These are phyloP conservation scores for Epiblema foenella DNA, from an alignment of 2,888 invertebrate species.

Conservation along the genomic window DNA sequence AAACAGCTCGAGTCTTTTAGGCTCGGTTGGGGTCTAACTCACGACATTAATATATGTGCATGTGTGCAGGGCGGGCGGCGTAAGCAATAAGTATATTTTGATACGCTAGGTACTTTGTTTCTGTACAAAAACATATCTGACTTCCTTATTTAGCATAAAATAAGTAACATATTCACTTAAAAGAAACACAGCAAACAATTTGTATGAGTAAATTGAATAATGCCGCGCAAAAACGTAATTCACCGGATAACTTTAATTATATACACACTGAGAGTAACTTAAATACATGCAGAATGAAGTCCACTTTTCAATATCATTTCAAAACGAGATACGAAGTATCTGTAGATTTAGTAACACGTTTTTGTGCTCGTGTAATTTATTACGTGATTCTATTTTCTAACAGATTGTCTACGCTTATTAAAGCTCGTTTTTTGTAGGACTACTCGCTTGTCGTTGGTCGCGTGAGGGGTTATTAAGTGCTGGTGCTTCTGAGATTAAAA, in stretches of 20 bases:
- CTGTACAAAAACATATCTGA: neutral
- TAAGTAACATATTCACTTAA: conserved; percentile 11
- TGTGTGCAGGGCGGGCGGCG: neutral
- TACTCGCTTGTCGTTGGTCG: conserved; percentile 18
- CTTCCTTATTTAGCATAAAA: neutral
- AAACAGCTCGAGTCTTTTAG: too few relatives aligned
- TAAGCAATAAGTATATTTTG: neutral
- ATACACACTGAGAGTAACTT: neutral
- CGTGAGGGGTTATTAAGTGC: conserved; percentile 20
- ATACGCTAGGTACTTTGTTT: neutral
- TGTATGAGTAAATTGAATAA: conserved; percentile 27
- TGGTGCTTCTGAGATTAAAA: neutral
- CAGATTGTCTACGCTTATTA: conserved; percentile 58
- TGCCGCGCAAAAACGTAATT: conserved; percentile 29
- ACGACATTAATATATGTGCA: neutral
- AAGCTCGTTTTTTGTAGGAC: conserved; percentile 47
- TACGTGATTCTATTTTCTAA: conserved; percentile 70
- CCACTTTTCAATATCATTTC: neutral
- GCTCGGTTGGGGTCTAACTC: too few relatives aligned
- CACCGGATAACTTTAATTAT: neutral
- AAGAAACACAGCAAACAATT: conserved; percentile 18
- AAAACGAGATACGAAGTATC: neutral
- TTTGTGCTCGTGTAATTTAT: conserved; percentile 61
- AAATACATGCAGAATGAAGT: neutral
- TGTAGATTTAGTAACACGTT: conserved; percentile 44